Evolutionary conservation across 2,113 vertebrate species (phyloP).

Genomic region (Echinops telfairi): DNA sequence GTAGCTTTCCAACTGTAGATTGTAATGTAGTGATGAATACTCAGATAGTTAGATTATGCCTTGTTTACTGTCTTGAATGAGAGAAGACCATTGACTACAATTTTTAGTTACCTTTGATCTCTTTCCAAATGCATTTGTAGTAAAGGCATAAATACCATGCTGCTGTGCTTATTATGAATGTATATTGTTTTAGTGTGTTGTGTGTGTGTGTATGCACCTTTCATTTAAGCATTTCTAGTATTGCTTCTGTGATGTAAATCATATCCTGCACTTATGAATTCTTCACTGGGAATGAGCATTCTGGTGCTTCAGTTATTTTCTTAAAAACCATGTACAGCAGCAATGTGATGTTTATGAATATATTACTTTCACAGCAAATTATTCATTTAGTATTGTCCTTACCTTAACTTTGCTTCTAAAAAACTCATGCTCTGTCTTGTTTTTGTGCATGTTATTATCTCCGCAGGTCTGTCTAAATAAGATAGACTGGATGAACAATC

Average conservation of each 20-base stretch:
- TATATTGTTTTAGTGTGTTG: background rate
- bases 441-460: too few species aligned
- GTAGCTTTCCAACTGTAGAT: too few species aligned
- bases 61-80: background rate
- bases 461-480: too few species aligned
- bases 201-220: background rate
- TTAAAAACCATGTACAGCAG: slow-evolving; percentile 62
- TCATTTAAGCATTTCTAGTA: slow-evolving; percentile 55
- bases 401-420: background rate
- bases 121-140: slow-evolving; percentile 54
- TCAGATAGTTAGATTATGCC: background rate
- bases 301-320: slow-evolving; percentile 66
- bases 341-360: slow-evolving; percentile 52
- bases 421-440: too few species aligned
- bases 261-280: slow-evolving; percentile 63
- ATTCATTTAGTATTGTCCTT: slow-evolving; percentile 49
- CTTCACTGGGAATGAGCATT: slow-evolving; percentile 50
- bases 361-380: slow-evolving; percentile 59
- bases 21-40: too few species aligned
- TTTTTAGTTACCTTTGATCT: background rate
- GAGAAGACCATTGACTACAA: slow-evolving; percentile 28
- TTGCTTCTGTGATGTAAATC: slow-evolving; percentile 45
- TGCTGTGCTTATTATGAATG: slow-evolving; percentile 37
- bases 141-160: background rate
- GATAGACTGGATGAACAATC: too few species aligned